Base-by-base conservation (phyloP, 2,888 invertebrate species). In the Schizaphis graminum region DNA sequence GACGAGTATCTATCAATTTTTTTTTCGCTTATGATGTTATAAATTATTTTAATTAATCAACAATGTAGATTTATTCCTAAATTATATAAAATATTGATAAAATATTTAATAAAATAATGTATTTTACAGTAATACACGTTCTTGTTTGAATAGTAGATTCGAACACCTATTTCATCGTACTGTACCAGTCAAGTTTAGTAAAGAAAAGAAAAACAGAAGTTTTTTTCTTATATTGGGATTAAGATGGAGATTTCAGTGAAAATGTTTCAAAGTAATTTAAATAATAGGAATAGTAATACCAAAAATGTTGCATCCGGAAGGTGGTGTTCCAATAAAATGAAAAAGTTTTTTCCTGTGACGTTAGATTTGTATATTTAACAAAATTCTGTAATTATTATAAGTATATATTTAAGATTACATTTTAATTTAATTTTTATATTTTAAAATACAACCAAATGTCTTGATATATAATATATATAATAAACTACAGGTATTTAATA, bases 201-300 rank as follows among this genome's bases (percentile, higher is more conserved):
- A 41, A 21, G 77, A 77, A 77, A 77, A 77, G 35, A 77, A 77
- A 77, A 35, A 35, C 3, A 35, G 77, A 77, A 77, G 77, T 77
- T 77, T 77, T n/a, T 77, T 77, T 24, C 35, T 77, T 21, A 2
- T 77, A 21, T 35, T 35, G 21, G 35, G 21, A 77, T 77, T 77
- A 77, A 77, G 77, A 77, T 5, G 35, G 77, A 41, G 24, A 21
- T 77, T 77, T 35, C 21, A 41, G 35, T 35, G 21, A 24, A 77
- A 77, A 35, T 77, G 77, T 77, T 77, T 77, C 77, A 77, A 77
- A 77, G 77, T 35, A 77, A 77, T 41, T 77, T 35, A 77, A 77
- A 77, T 77, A 77, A 77, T 41, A 77, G 21, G 21, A 77, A 67
- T 67, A 16, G n/a, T 35, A 35, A 35, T 35, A 5, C 67, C 67